A percentile compares a stretch with the other conserved stretches of the same genome.
Conservation (phyloP, 2,113 vertebrate genomes). For the Maccullochella peelii region DNA sequence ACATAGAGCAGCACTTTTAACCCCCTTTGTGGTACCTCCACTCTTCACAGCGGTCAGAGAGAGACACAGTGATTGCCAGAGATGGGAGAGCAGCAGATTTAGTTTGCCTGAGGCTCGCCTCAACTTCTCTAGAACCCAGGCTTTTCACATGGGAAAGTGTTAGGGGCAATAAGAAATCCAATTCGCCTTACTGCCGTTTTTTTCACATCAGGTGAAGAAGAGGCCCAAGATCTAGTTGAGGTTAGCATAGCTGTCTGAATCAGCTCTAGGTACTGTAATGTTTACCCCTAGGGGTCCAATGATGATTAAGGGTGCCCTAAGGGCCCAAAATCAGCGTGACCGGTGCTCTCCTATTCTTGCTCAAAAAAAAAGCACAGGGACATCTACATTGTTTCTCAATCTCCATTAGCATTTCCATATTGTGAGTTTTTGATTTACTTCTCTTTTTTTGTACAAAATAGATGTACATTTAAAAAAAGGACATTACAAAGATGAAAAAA, state of each 20-base stretch:
- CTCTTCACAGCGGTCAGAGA: conserved; percentile 57
- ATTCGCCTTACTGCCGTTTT: conserved; percentile 83
- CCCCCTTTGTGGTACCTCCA: conserved; percentile 69
- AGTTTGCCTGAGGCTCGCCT: conserved; percentile 31
- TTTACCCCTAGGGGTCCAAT: conserved; percentile 70
- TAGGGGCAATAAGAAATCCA: conserved; percentile 84
- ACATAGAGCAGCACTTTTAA: conserved; percentile 84
- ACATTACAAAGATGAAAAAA: conserved; percentile 63
- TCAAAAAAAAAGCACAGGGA: conserved; percentile 86
- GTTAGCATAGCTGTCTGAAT: conserved; percentile 74
- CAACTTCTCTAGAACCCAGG: conserved; percentile 35
- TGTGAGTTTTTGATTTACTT: conserved; percentile 56
- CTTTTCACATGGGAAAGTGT: conserved; percentile 35
- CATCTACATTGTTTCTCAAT: conserved; percentile 57
- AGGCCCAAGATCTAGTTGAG: conserved; percentile 80
- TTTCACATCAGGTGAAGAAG: conserved; percentile 63
- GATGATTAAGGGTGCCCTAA: conserved; percentile 40
- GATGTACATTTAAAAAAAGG: conserved; percentile 74
- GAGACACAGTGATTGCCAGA: conserved; percentile 19
- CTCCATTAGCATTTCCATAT: conserved; percentile 73
- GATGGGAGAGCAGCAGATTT: conserved; percentile 53
- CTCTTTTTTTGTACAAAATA: conserved; percentile 55
- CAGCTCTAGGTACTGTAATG: conserved; percentile 90
- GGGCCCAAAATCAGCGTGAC: conserved; percentile 72
- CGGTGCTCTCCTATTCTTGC: conserved; percentile 84